phyloP scores from a whole-genome alignment of 2,797 vertebrate genomes.

The Acanthornis magna region DNA sequence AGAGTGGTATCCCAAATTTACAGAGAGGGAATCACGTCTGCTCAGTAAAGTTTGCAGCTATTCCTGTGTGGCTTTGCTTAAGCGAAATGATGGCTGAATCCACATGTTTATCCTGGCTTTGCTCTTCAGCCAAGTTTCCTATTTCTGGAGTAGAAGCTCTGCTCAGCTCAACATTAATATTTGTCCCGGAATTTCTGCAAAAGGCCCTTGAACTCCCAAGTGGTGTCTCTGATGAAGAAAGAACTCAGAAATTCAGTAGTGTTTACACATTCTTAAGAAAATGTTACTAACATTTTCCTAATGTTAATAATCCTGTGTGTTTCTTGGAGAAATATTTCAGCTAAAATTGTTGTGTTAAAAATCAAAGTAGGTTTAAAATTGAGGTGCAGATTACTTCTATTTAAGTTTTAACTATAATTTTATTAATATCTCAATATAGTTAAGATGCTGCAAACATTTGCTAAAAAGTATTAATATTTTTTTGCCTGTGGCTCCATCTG shows the following conservation, averaged over 20 bases:
- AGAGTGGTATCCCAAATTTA: not conserved
- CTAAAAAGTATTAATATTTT: not conserved
- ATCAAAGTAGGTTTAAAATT: not conserved
- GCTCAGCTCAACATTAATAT: not conserved
- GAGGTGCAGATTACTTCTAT: not conserved
- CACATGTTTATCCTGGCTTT: not conserved
- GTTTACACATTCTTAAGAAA: not conserved
- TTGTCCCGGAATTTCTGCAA: not conserved
- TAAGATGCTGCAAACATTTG: not conserved
- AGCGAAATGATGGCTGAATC: not conserved
- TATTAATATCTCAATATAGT: not conserved
- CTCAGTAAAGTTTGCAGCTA: not conserved
- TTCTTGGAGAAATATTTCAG: not conserved
- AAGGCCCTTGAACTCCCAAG: not conserved
- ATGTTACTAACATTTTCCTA: not conserved
- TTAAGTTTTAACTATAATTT: not conserved
- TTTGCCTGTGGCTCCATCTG: not conserved
- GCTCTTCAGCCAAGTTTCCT: not conserved
- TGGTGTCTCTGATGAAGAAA: not conserved
- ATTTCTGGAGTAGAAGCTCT: not conserved
- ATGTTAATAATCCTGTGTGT: not conserved
- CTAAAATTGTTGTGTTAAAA: not conserved
- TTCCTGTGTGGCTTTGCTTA: not conserved
- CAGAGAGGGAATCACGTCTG: not conserved
- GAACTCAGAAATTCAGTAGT: not conserved